Conservation (phyloP, 2,888 invertebrate species). For the Meteorus cinctellus region DNA sequence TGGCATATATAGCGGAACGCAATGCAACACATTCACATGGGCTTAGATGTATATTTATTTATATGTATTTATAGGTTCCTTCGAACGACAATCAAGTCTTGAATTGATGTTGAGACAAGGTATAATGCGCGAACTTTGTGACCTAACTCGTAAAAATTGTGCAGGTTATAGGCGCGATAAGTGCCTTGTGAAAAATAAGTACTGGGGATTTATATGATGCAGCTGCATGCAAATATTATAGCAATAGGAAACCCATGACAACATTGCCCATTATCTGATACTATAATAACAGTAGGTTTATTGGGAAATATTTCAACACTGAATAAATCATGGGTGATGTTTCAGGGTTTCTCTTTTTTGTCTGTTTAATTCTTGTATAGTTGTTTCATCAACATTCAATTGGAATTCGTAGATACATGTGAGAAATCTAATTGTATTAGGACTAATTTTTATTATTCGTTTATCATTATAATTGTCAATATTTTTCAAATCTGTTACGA, state of each 20-base stretch:
- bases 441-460: too few species aligned
- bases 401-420: too few species aligned
- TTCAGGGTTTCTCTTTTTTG: background rate
- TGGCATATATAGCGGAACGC: background rate
- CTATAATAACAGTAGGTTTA: constrained; percentile 24
- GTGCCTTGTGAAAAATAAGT: constrained; percentile 19
- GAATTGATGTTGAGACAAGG: constrained; percentile 20
- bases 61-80: constrained; percentile 16
- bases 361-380: background rate
- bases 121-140: constrained; percentile 10
- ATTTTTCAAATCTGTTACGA: too few species aligned
- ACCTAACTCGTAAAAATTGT: constrained; percentile 23
- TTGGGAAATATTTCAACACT: constrained; percentile 7
- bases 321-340: background rate
- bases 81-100: constrained; percentile 23
- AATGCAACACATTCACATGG: background rate
- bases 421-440: too few species aligned
- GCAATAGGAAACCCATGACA: constrained; percentile 5
- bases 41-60: background rate
- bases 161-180: constrained; percentile 10
- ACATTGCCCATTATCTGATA: constrained; percentile 9
- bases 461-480: too few species aligned
- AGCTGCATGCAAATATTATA: constrained; percentile 23
- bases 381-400: too few species aligned
- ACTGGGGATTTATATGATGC: constrained; percentile 12